Evolutionary conservation across 2,888 invertebrate species (phyloP).

Genomic region (Agrilus mali): DNA sequence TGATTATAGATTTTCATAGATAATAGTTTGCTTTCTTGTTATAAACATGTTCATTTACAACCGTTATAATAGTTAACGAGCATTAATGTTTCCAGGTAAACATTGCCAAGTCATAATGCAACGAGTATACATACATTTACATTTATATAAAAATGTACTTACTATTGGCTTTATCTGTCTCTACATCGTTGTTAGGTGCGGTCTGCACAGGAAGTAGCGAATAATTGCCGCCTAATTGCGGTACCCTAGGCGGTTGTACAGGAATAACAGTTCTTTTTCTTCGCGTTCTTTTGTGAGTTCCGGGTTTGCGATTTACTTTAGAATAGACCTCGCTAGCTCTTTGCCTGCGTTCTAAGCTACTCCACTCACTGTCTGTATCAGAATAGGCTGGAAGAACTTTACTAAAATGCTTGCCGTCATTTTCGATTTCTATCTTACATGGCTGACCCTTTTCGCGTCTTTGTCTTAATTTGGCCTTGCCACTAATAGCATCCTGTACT

Average conservation of each 20-base stretch:
- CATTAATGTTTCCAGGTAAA: not conserved
- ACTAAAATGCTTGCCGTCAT: constrained; percentile 1
- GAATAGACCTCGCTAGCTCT: constrained; percentile 47
- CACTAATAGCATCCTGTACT: constrained; percentile 51
- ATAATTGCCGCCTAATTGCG: constrained; percentile 39
- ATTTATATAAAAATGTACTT: constrained; percentile 5
- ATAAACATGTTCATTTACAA: too few relatives aligned
- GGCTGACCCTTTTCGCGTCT: constrained; percentile 52
- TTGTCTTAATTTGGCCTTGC: constrained; percentile 46
- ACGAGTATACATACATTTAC: not conserved
- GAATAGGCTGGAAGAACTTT: constrained; percentile 51
- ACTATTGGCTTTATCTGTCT: constrained; percentile 28
- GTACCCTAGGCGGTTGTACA: constrained; percentile 74
- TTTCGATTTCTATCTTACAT: constrained; percentile 33
- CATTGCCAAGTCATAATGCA: not conserved
- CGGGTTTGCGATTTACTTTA: constrained; percentile 54
- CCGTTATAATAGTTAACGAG: too few relatives aligned
- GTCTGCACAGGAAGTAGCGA: constrained; percentile 29
- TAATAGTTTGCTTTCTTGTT: too few relatives aligned
- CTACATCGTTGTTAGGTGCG: constrained; percentile 23
- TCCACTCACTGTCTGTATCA: constrained; percentile 84
- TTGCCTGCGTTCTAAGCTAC: constrained; percentile 48
- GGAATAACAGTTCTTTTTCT: constrained; percentile 69
- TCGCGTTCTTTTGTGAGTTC: constrained; percentile 57
- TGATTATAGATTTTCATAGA: too few relatives aligned